Conservation (phyloP, 2,113 vertebrate species). For the Hippocampus abdominalis region DNA sequence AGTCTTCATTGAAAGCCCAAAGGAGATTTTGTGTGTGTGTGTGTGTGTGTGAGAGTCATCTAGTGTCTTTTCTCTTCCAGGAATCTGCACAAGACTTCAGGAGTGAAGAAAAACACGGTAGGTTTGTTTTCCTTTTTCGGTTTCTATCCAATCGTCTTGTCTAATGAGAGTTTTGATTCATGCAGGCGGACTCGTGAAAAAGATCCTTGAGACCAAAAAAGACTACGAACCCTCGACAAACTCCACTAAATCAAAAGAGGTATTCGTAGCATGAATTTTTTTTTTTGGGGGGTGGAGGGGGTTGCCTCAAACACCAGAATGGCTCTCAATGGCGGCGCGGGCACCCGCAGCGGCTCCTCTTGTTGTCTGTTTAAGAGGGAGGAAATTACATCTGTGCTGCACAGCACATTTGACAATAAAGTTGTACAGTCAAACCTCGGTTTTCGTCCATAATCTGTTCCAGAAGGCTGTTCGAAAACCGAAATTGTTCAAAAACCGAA, state of each 20-base stretch:
- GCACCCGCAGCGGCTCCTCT: too few species aligned
- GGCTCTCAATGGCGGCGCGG: background rate
- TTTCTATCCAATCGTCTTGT: background rate
- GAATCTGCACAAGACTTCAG: constrained; percentile 66
- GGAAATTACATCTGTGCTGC: too few species aligned
- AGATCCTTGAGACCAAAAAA: constrained; percentile 92
- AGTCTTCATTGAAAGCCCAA: too few species aligned
- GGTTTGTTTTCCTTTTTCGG: background rate
- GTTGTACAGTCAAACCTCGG: too few species aligned
- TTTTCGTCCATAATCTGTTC: too few species aligned
- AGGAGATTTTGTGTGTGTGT: background rate
- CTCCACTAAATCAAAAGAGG: constrained; percentile 74
- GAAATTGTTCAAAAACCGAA: too few species aligned
- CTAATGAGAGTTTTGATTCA: constrained; percentile 16
- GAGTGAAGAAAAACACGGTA: constrained; percentile 85
- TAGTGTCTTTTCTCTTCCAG: constrained; percentile 57
- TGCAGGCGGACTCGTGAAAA: constrained; percentile 90
- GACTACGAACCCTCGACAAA: constrained; percentile 81
- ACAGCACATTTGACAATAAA: too few species aligned
- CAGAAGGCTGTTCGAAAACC: too few species aligned
- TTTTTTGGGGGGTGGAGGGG: background rate
- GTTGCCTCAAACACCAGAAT: background rate
- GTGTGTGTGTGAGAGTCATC: background rate
- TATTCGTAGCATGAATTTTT: constrained; percentile 35
- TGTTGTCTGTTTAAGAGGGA: too few species aligned